Evolutionary conservation across 2,113 vertebrate species (phyloP).

Genomic region (Lethenteron reissneri): DNA sequence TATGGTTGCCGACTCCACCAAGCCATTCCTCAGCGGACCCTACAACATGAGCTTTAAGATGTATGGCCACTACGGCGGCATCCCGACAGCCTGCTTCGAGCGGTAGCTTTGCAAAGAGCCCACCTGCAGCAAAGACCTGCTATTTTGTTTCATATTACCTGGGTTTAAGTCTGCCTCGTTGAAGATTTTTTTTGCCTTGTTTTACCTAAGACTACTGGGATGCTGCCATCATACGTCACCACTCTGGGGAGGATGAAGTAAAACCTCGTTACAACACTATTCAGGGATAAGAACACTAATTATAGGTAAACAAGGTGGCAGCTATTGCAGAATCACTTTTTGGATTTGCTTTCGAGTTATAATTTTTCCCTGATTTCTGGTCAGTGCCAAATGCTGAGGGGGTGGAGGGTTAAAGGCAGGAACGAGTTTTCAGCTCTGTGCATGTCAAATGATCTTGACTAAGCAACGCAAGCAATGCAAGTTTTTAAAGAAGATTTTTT

Average conservation of each 20-base stretch:
- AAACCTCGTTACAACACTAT: neutral
- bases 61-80: neutral
- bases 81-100: constrained; percentile 1
- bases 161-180: neutral
- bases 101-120: neutral
- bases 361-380: too few species aligned
- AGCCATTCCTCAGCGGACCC: neutral
- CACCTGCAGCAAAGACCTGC: neutral
- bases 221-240: constrained; percentile 2
- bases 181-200: neutral
- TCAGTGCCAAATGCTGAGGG: too few species aligned
- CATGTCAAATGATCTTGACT: too few species aligned
- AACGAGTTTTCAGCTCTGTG: too few species aligned
- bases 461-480: too few species aligned
- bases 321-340: too few species aligned
- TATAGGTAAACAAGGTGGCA: too few species aligned
- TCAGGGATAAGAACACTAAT: too few species aligned
- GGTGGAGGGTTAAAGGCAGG: too few species aligned
- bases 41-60: constrained; percentile 3
- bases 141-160: neutral
- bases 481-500: too few species aligned
- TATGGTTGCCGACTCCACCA: constrained; percentile 1
- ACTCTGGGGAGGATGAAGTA: neutral
- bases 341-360: too few species aligned
- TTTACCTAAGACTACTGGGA: neutral